Evolutionary conservation across 2,113 vertebrate genomes (phyloP).

Genomic region (Mungos mungo): DNA sequence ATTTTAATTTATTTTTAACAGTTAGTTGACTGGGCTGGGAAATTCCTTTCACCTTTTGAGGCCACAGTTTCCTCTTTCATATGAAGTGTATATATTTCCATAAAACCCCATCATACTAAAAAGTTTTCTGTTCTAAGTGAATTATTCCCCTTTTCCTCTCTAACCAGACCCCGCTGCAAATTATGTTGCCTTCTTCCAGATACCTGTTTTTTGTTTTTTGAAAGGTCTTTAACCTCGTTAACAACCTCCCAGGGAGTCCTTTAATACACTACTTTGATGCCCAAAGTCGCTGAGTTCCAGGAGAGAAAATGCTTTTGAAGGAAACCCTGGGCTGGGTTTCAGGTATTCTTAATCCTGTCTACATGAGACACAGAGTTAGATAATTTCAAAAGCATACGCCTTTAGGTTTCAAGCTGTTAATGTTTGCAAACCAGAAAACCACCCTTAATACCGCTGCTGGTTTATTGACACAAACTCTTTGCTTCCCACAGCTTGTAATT

Average conservation of each 20-base stretch:
- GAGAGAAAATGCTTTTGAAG: slow-evolving; percentile 23
- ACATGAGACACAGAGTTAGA: slow-evolving; percentile 62
- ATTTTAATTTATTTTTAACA: neutral
- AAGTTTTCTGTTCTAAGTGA: neutral
- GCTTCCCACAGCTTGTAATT: slow-evolving; percentile 84
- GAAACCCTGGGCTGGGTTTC: slow-evolving; percentile 54
- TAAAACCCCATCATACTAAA: neutral
- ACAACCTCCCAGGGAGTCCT: slow-evolving; percentile 10
- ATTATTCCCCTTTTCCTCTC: neutral
- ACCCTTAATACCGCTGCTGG: slow-evolving; percentile 82
- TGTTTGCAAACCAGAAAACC: slow-evolving; percentile 82
- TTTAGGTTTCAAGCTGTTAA: slow-evolving; percentile 81
- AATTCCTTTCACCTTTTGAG: neutral
- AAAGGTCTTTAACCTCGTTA: slow-evolving; percentile 49
- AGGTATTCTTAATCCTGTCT: slow-evolving; percentile 68
- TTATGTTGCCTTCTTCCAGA: neutral
- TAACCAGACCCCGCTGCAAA: neutral
- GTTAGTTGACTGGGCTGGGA: neutral
- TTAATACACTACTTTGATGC: neutral
- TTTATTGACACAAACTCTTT: slow-evolving; percentile 83
- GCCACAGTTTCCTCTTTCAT: neutral
- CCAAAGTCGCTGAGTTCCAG: slow-evolving; percentile 26
- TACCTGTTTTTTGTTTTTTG: neutral
- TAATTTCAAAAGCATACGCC: slow-evolving; percentile 78
- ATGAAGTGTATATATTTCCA: neutral